These are phyloP conservation scores for Sardina pilchardus DNA, from an alignment of 2,113 vertebrate genomes.

Conservation along the genomic window DNA sequence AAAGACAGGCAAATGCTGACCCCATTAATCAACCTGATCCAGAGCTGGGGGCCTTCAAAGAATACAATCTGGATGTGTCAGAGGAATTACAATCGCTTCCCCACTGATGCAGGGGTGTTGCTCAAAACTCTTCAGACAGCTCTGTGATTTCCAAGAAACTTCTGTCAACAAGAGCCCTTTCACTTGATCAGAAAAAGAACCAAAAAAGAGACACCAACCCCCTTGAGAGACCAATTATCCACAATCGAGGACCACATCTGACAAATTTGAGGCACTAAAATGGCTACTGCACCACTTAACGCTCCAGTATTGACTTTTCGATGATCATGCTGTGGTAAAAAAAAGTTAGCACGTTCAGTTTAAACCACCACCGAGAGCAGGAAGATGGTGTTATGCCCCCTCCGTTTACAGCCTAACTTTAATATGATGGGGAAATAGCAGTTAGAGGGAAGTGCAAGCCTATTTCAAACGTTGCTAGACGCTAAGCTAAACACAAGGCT, in stretches of 20 bases:
- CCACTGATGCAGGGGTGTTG: not conserved
- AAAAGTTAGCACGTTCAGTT: not conserved
- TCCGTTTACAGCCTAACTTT: not conserved
- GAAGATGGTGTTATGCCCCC: too few relatives aligned
- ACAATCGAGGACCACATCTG: not conserved
- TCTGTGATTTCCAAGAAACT: not conserved
- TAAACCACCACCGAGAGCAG: too few relatives aligned
- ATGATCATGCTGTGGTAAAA: not conserved
- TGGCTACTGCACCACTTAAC: not conserved
- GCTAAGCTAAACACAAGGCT: not conserved
- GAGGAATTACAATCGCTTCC: not conserved
- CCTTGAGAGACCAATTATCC: not conserved
- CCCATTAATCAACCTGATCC: not conserved
- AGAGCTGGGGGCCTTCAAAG: not conserved
- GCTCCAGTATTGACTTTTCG: not conserved
- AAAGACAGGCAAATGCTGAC: not conserved
- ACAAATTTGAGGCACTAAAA: not conserved
- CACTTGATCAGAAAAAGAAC: not conserved
- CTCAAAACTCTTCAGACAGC: not conserved
- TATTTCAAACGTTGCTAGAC: not conserved
- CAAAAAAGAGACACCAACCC: not conserved
- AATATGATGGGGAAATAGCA: not conserved
- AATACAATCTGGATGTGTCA: not conserved
- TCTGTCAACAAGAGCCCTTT: not conserved
- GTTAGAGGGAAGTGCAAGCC: not conserved